Conservation (phyloP, 1,140 invertebrate genomes). For the Ganaspis sp. region DNA sequence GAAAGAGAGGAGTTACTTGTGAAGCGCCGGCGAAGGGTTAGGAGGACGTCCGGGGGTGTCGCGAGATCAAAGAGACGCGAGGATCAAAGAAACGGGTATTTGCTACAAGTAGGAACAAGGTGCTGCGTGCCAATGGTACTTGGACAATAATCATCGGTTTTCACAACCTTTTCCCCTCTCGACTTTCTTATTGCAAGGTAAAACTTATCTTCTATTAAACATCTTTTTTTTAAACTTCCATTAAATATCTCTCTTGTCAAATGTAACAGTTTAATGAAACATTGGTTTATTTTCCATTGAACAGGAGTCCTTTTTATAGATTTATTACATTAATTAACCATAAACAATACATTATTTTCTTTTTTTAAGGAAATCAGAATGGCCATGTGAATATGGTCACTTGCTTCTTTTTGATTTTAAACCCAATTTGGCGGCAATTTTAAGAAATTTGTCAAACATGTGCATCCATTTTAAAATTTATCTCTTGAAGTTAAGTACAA, state of each 20-base stretch:
- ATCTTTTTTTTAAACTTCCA: background rate
- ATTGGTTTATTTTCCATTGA: background rate
- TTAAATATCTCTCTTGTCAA: background rate
- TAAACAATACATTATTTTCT: too few species aligned
- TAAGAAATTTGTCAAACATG: background rate
- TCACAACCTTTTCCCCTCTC: background rate
- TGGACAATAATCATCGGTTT: constrained; percentile 26
- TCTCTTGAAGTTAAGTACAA: too few species aligned
- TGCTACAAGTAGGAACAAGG: constrained; percentile 30
- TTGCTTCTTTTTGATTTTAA: background rate
- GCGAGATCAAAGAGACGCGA: constrained; percentile 15
- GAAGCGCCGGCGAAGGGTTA: constrained; percentile 1
- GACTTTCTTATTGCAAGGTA: background rate
- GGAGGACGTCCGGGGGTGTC: constrained; percentile 17
- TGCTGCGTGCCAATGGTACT: constrained; percentile 1
- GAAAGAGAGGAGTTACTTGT: constrained; percentile 11
- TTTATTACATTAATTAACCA: too few species aligned
- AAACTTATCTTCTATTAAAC: background rate
- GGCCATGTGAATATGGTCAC: background rate
- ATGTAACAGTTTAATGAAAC: background rate
- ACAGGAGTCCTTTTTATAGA: too few species aligned
- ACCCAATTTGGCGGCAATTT: background rate
- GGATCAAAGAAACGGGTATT: constrained; percentile 30
- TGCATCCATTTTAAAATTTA: too few species aligned
- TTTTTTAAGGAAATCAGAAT: background rate